Conservation (phyloP, 2,797 vertebrate species). For the Cygnus olor region DNA sequence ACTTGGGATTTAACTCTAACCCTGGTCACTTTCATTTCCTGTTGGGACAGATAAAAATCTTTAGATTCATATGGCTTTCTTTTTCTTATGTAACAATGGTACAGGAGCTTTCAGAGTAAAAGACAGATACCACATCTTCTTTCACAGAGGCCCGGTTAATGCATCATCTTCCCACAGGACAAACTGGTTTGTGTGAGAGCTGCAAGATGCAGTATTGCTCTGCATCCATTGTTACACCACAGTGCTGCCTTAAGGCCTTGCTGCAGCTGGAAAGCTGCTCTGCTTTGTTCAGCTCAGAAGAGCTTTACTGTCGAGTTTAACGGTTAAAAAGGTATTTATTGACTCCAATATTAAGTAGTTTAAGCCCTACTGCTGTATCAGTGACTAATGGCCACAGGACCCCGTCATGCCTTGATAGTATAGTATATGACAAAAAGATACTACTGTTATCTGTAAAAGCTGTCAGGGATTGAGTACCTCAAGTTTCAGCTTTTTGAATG, state of each 20-base stretch:
- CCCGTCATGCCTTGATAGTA: neutral
- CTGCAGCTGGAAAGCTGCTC: neutral
- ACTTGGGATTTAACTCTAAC: fast-evolving
- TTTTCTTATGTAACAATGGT: neutral
- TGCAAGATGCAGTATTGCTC: neutral
- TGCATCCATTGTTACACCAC: neutral
- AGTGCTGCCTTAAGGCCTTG: neutral
- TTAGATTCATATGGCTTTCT: neutral
- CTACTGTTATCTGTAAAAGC: neutral
- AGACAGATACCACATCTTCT: neutral
- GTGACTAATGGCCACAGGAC: neutral
- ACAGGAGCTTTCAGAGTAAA: neutral
- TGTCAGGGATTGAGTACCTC: neutral
- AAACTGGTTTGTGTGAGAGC: neutral
- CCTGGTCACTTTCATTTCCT: neutral
- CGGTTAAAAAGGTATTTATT: neutral
- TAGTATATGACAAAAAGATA: neutral
- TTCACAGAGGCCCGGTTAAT: neutral
- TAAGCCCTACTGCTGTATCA: neutral
- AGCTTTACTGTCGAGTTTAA: neutral
- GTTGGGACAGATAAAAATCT: neutral
- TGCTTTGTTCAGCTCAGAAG: neutral
- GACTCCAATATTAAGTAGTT: neutral
- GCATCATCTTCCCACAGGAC: neutral
- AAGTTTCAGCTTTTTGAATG: neutral